These are phyloP conservation scores for Molossus molossus DNA, from an alignment of 2,797 vertebrate genomes.

Conservation along the genomic window DNA sequence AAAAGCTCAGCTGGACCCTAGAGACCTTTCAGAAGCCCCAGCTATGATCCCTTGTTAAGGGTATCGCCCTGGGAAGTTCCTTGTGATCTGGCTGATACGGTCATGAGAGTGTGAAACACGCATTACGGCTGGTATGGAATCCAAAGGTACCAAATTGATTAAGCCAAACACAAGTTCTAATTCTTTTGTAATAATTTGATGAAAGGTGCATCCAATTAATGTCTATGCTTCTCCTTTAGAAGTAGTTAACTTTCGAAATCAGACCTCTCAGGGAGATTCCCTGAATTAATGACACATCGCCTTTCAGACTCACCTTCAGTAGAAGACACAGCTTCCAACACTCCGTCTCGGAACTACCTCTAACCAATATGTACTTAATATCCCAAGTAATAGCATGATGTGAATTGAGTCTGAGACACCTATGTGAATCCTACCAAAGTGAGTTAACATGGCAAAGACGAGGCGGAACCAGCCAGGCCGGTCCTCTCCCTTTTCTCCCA, in stretches of 20 bases:
- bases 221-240: neutral
- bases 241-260: neutral
- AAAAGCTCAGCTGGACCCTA: neutral
- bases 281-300: neutral
- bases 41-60: neutral
- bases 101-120: neutral
- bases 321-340: constrained; percentile 27
- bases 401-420: constrained; percentile 7
- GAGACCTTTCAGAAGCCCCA: neutral
- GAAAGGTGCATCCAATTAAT: neutral
- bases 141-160: neutral
- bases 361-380: constrained; percentile 23
- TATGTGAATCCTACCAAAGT: constrained; percentile 32
- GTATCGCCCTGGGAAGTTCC: neutral
- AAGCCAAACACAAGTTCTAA: neutral
- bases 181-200: neutral
- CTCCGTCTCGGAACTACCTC: neutral
- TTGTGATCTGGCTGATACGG: neutral
- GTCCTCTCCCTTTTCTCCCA: neutral
- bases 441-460: neutral
- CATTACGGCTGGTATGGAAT: neutral
- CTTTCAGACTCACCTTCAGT: neutral
- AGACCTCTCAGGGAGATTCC: neutral
- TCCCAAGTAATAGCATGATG: neutral
- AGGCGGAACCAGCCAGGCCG: neutral